phyloP scores from a whole-genome alignment of 1,140 invertebrate species.

The Stegodyphus mimosarum region DNA sequence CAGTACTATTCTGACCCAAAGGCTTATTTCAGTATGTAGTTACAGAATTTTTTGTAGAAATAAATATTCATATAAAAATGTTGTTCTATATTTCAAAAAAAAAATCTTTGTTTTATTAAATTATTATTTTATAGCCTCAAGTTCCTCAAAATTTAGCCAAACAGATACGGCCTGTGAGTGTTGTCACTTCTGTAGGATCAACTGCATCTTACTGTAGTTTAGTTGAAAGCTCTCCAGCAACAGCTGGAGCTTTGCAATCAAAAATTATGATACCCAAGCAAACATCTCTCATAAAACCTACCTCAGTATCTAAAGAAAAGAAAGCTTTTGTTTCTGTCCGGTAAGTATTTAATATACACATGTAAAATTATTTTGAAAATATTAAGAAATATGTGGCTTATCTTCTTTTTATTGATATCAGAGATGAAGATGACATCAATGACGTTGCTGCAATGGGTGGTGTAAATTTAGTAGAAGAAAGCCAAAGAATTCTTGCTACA shows the following conservation, averaged over 20 bases:
- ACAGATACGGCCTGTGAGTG: constrained; percentile 20
- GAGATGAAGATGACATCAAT: constrained; percentile 95
- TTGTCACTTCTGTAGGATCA: neutral
- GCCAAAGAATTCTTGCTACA: constrained; percentile 92
- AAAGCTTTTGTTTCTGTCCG: constrained; percentile 49
- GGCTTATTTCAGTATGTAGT: constrained; percentile 36
- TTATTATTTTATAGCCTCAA: constrained; percentile 13
- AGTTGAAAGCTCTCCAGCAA: constrained; percentile 47
- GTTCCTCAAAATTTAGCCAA: constrained; percentile 28
- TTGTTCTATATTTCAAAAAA: neutral
- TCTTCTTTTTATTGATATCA: constrained; percentile 61
- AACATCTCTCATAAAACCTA: constrained; percentile 38
- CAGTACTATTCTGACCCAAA: constrained; percentile 38
- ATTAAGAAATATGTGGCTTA: neutral
- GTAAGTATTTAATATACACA: neutral
- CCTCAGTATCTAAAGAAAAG: constrained; percentile 36
- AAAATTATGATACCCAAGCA: constrained; percentile 32
- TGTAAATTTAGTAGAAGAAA: constrained; percentile 96
- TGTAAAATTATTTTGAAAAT: neutral
- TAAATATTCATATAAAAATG: no score
- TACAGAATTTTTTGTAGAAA: neutral
- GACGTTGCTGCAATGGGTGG: constrained; percentile 99
- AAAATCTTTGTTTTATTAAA: neutral
- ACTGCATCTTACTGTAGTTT: constrained; percentile 11
- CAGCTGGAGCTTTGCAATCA: constrained; percentile 44